Evolutionary conservation across 2,113 vertebrate genomes (phyloP).

Genomic region (Poecilia latipinna): DNA sequence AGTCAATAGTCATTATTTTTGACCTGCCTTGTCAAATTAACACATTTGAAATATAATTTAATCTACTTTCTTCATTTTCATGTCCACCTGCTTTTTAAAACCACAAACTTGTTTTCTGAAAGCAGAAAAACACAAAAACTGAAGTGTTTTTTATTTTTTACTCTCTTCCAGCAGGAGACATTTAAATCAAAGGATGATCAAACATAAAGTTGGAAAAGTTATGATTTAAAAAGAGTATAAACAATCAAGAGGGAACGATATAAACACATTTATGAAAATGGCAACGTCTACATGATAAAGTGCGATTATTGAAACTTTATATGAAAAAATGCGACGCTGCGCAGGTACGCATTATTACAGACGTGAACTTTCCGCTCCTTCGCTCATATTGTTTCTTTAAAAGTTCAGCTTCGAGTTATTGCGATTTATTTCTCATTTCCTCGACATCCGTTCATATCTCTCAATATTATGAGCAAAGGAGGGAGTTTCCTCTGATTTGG

Average conservation of each 20-base stretch:
- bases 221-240: background rate
- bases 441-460: background rate
- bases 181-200: background rate
- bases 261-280: background rate
- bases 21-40: background rate
- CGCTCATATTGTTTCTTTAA: background rate
- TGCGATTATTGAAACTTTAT: background rate
- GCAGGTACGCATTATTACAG: background rate
- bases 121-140: background rate
- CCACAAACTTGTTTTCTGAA: background rate
- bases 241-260: background rate
- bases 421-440: background rate
- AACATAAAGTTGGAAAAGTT: background rate
- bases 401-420: background rate
- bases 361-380: background rate
- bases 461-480: background rate
- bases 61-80: background rate
- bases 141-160: too few relatives aligned
- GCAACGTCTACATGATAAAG: background rate
- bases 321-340: background rate
- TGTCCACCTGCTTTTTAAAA: background rate
- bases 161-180: background rate
- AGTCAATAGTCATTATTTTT: background rate
- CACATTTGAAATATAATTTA: background rate
- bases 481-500: background rate